Conservation (phyloP, 2,888 invertebrate genomes). For the Harmothoe impar region DNA sequence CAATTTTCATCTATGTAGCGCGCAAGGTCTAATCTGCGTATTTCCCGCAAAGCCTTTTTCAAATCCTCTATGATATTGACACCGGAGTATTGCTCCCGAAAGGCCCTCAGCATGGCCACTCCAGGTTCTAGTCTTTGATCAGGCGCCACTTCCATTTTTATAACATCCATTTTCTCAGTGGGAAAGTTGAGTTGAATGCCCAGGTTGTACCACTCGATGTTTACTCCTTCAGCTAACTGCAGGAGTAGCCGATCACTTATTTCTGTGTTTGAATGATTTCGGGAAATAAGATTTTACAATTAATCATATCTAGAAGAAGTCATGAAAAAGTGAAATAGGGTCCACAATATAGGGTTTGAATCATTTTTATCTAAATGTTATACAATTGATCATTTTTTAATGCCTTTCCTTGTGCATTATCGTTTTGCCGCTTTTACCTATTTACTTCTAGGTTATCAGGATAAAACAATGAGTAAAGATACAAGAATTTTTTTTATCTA, state of each 20-base stretch:
- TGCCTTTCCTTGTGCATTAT: too few relatives aligned
- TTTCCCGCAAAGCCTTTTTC: background rate
- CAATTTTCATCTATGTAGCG: background rate
- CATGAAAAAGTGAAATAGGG: too few relatives aligned
- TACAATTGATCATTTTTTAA: too few relatives aligned
- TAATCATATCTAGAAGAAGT: too few relatives aligned
- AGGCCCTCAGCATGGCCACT: background rate
- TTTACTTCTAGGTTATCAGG: too few relatives aligned
- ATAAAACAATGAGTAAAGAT: too few relatives aligned
- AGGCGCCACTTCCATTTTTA: background rate
- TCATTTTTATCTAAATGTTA: too few relatives aligned
- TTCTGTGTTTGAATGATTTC: background rate
- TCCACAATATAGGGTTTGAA: too few relatives aligned
- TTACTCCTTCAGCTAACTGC: background rate
- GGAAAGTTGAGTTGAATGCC: background rate
- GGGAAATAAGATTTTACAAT: too few relatives aligned
- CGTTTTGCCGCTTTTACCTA: too few relatives aligned
- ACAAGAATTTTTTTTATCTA: too few relatives aligned
- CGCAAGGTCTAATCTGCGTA: background rate
- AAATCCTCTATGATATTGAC: background rate
- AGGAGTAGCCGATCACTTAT: background rate
- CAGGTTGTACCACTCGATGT: conserved; percentile 8
- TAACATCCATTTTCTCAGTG: background rate
- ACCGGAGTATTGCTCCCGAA: background rate
- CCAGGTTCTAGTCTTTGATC: background rate